A percentile compares a stretch with the other conserved stretches of the same genome.
These are phyloP conservation scores for Hestina assimilis DNA, from an alignment of 1,140 invertebrate genomes.

Conservation along the genomic window DNA sequence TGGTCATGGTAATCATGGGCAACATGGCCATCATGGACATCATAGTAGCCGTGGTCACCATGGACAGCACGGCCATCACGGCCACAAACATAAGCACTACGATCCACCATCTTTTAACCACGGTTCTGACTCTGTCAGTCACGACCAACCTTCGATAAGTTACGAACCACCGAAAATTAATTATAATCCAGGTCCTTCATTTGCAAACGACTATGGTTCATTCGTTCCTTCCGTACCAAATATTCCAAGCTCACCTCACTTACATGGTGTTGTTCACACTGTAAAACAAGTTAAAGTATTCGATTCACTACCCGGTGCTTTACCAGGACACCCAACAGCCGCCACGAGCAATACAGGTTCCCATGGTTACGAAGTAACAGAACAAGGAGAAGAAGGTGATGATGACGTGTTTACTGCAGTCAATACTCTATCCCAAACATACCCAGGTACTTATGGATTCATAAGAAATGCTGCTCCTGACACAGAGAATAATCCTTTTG, in stretches of 20 bases:
- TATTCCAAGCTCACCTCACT: constrained; percentile 41
- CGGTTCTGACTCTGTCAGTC: constrained; percentile 30
- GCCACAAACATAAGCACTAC: constrained; percentile 38
- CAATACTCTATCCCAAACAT: constrained; percentile 52
- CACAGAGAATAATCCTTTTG: constrained; percentile 35
- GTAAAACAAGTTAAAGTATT: constrained; percentile 68
- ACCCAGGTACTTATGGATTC: constrained; percentile 49
- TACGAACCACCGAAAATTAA: constrained; percentile 29
- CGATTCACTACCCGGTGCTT: constrained; percentile 54
- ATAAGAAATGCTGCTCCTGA: constrained; percentile 43
- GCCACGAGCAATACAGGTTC: constrained; percentile 12
- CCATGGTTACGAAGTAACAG: constrained; percentile 65
- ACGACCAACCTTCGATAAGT: constrained; percentile 23
- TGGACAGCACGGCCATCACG: constrained; percentile 43
- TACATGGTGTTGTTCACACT: constrained; percentile 60
- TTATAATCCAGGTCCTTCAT: constrained; percentile 42
- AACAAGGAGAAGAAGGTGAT: constrained; percentile 62
- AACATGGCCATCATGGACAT: constrained; percentile 41
- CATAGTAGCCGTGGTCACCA: constrained; percentile 43
- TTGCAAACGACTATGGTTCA: constrained; percentile 46
- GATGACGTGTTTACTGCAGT: constrained; percentile 58
- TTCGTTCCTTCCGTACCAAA: constrained; percentile 45
- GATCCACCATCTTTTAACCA: constrained; percentile 35
- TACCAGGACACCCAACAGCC: constrained; percentile 25
- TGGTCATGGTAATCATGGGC: constrained; percentile 54